Evolutionary conservation across 1,140 invertebrate genomes (phyloP), one percentile per base, ranked within the genome.

Genomic region (Sarcophaga peregrina): DNA sequence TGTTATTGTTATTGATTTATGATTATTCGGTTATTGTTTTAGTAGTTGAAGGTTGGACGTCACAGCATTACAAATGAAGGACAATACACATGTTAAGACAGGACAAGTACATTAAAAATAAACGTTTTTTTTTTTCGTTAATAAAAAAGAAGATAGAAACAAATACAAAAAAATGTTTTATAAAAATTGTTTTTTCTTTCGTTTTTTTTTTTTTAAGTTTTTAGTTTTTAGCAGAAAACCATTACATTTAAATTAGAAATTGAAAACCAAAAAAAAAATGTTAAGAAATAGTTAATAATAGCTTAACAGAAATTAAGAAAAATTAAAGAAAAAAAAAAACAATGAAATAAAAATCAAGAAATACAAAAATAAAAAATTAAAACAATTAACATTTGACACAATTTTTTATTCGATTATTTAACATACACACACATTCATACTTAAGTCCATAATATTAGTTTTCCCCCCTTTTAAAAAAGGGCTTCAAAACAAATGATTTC

Each of bases 41-140:
- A 5, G 15, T 58, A n/a, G 17, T 25, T 68, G 7, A 15, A 6
- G n/a, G 62, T 58, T n/a, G n/a, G 62, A 25, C n/a, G 62, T 68
- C 62, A 78, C 75, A 11, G 75, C 75, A 78, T 78, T 78, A 78
- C 75, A 78, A 48, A 78, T 78, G 75, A 78, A 68, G 75, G 75
- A 78, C 75, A 78, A 78, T 68, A 78, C 75, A 78, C 75, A 78
- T 78, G 75, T 78, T 78, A 20, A 78, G 75, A 78, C 75, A 78
- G 75, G 75, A 78, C 75, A 78, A 50, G 47, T 50, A 78, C 75
- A 78, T 78, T 78, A 78, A 78, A 78, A 78, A 78, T 78, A 78
- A 78, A 52, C 50, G 62, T 20, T 72, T 17, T 37, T 37, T 37
- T 72, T 72, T 62, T 62, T 62, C 20, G 9, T 62, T 62, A n/a